Conservation (phyloP, 2,888 invertebrate species). For the Apamea crenata region DNA sequence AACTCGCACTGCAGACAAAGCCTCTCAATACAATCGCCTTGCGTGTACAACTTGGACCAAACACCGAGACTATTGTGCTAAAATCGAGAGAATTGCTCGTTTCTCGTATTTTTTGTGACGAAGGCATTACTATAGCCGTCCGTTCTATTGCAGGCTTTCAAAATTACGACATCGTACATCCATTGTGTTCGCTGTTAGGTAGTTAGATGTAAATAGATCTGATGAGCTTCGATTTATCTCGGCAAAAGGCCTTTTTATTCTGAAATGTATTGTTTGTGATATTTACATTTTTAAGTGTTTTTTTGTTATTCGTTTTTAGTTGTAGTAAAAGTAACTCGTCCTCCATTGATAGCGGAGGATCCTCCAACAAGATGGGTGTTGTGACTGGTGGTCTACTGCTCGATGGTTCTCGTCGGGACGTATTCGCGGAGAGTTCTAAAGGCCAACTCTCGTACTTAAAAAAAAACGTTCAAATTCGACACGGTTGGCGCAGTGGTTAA, state of each 20-base stretch:
- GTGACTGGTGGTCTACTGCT: no score
- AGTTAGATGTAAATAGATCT: constrained; percentile 26
- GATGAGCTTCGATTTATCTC: constrained; percentile 27
- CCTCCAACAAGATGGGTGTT: no score
- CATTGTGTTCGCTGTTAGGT: constrained; percentile 29
- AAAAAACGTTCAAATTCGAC: no score
- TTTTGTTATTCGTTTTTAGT: not conserved
- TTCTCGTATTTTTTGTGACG: constrained; percentile 72
- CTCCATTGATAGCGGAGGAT: no score
- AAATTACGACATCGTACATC: constrained; percentile 50
- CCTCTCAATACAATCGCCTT: not conserved
- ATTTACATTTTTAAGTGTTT: not conserved
- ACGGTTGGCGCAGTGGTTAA: no score
- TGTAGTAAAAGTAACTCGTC: no score
- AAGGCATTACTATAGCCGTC: constrained; percentile 67
- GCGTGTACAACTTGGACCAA: constrained; percentile 29
- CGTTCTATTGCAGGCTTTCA: constrained; percentile 51
- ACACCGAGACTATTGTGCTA: constrained; percentile 69
- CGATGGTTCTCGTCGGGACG: no score
- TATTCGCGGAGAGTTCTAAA: no score
- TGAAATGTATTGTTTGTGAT: constrained; percentile 1
- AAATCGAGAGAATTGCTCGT: constrained; percentile 74
- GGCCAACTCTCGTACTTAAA: no score
- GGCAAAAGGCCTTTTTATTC: not conserved
- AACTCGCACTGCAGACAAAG: not conserved